Base-by-base conservation (phyloP, 2,888 invertebrate genomes). In the Carpatolechia fugitivella region DNA sequence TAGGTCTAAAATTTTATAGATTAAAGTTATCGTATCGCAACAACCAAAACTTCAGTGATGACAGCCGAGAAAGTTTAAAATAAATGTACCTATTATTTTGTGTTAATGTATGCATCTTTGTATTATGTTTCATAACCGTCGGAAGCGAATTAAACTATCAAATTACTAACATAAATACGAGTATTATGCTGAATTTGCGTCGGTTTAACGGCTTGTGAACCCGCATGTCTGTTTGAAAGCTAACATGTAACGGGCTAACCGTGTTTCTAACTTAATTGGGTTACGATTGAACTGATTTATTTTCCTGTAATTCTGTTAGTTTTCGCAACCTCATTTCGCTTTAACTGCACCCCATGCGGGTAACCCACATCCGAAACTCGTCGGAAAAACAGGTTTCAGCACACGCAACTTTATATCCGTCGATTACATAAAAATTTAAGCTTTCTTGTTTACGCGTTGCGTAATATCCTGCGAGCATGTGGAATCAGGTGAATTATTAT, bases 201-300 rank as follows among this genome's bases (percentile, higher is more conserved):
- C 33, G 31, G 29, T 52, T 44, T 44, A 24, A 50, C 52, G 11
- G 56, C 38, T 50, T 58, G 65, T 64, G 11, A 11, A 51, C 58
- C 56, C 62, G 61, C 62, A 58, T 65, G 62, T 59, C 50, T 53
- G 40, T 36, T 40, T 44, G 41, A 55, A n/a, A 54, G 47, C 59
- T 62, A 63, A 60, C 61, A 18, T 18, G 69, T 66, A 70, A 70
- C 66, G 68, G 68, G 72, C 75, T 82, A 79, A 86, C 88, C 87
- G 83, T 80, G 80, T 85, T 82, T 66, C 61, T 48, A 64, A 46
- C 58, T 55, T 72, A 80, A 80, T 81, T 74, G 66, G 84, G 82
- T 79, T 80, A 70, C 61, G 55, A 64, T 65, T 67, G 62, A 54
- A 54, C 52, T 24, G 6, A 24, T 24, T 24, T 4, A 60, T 73